Evolutionary conservation across 2,113 vertebrate species (phyloP).

Genomic region (Ameiurus melas): DNA sequence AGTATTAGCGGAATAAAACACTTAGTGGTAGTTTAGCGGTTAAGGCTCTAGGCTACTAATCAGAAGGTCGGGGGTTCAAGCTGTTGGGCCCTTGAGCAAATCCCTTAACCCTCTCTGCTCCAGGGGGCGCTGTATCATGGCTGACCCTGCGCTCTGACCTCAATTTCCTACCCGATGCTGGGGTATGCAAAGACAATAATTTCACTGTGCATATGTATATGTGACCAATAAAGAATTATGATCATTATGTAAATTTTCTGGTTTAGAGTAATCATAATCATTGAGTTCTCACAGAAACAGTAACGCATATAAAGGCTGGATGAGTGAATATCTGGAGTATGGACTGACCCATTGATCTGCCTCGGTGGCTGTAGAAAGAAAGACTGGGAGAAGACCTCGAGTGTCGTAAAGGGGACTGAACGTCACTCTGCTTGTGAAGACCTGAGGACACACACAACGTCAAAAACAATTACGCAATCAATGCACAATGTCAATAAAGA

Average conservation of each 20-base stretch:
- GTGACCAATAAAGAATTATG: no score
- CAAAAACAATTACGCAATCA: neutral
- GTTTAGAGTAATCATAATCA: neutral
- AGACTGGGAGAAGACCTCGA: constrained; percentile 72
- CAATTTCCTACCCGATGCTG: no score
- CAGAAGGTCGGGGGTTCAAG: no score
- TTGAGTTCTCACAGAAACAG: neutral
- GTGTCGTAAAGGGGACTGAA: constrained; percentile 73
- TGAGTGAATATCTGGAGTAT: neutral
- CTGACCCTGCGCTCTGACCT: no score
- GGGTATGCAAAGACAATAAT: no score
- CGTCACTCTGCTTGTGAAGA: constrained; percentile 78
- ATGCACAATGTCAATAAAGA: neutral
- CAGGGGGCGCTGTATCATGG: no score
- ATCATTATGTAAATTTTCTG: no score
- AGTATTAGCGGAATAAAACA: neutral
- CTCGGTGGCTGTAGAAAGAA: constrained; percentile 75
- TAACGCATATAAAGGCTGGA: neutral
- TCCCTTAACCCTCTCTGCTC: no score
- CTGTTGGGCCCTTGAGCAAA: no score
- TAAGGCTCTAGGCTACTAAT: no score
- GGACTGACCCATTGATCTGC: constrained; percentile 83
- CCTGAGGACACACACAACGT: constrained; percentile 61
- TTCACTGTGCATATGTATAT: no score
- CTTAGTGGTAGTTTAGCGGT: neutral